Percentiles rank a stretch among this genome's conserved stretches.
phyloP scores from a whole-genome alignment of 2,113 vertebrate genomes.

The Orientallactaga bullata region DNA sequence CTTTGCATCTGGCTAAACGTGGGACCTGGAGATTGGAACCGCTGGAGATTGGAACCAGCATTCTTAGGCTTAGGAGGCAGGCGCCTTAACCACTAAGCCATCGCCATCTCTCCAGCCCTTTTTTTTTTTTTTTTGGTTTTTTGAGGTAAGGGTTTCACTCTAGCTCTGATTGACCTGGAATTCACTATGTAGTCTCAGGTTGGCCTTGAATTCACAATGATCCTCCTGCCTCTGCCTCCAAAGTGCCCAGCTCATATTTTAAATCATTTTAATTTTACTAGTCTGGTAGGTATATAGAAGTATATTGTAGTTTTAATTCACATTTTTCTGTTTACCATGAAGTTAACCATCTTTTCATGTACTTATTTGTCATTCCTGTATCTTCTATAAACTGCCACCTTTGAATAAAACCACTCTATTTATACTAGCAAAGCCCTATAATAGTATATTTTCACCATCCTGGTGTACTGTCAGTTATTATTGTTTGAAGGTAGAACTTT shows the following conservation, averaged over 20 bases:
- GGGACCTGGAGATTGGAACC: too few relatives aligned
- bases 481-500: not conserved
- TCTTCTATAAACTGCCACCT: not conserved
- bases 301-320: not conserved
- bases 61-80: too few relatives aligned
- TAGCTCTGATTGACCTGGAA: too few relatives aligned
- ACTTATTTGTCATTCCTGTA: not conserved
- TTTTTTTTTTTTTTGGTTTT: too few relatives aligned
- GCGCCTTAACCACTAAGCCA: too few relatives aligned
- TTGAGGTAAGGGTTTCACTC: too few relatives aligned
- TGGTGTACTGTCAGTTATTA: not conserved
- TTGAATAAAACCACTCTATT: not conserved
- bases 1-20: too few relatives aligned
- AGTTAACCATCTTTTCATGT: not conserved
- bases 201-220: too few relatives aligned
- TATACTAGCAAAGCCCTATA: not conserved
- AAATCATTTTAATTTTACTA: not conserved
- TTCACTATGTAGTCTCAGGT: too few relatives aligned
- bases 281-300: not conserved
- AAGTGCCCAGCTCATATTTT: not conserved
- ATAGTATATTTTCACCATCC: not conserved
- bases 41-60: too few relatives aligned
- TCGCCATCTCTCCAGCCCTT: too few relatives aligned
- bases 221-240: too few relatives aligned
- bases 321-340: not conserved